Conservation (phyloP, 2,797 vertebrate genomes). For the Sylvia borin region DNA sequence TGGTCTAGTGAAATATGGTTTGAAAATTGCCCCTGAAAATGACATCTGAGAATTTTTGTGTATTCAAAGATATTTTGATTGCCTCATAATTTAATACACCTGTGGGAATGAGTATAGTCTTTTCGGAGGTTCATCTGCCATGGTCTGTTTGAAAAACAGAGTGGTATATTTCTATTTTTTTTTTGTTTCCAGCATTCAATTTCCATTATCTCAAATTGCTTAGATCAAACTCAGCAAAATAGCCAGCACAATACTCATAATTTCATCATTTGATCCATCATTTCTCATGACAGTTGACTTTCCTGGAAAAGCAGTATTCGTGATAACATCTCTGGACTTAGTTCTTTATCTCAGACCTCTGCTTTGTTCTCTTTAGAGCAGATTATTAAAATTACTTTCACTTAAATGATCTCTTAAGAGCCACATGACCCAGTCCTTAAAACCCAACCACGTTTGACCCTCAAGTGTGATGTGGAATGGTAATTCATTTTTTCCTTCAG, state of each 20-base stretch:
- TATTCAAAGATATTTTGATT: background rate
- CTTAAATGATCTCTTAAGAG: background rate
- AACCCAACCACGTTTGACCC: background rate
- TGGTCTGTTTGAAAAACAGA: background rate
- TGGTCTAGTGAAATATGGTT: background rate
- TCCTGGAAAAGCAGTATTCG: background rate
- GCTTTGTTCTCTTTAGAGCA: background rate
- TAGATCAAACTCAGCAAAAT: background rate
- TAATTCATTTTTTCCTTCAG: background rate
- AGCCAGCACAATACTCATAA: background rate
- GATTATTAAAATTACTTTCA: background rate
- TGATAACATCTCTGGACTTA: background rate
- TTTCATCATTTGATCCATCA: background rate
- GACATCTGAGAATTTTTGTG: background rate
- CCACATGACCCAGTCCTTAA: background rate
- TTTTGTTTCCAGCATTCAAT: background rate
- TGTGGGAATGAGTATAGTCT: background rate
- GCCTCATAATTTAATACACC: background rate
- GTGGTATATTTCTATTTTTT: background rate
- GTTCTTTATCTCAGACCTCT: background rate
- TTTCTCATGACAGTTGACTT: background rate
- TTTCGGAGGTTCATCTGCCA: background rate
- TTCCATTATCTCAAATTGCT: background rate
- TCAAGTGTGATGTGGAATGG: background rate
- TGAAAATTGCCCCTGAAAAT: background rate